Evolutionary conservation across 2,888 invertebrate genomes (phyloP).

Genomic region (Rhaphigaster nebulosa): DNA sequence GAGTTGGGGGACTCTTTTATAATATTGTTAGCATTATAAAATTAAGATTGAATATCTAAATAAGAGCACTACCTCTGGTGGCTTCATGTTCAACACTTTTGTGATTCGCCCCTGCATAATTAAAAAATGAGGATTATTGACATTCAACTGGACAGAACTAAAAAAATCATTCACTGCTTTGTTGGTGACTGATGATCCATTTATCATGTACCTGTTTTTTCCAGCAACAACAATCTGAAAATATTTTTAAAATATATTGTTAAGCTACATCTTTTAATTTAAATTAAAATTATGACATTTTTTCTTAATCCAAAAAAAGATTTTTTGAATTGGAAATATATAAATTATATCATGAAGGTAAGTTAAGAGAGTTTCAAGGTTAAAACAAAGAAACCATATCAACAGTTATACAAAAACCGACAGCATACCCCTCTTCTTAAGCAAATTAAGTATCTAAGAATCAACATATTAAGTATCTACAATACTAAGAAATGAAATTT

Average conservation of each 20-base stretch:
- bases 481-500: no score
- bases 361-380: no score
- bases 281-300: not conserved
- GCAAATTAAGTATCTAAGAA: no score
- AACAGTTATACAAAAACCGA: no score
- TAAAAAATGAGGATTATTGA: constrained; percentile 99
- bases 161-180: constrained; percentile 94
- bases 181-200: constrained; percentile 91
- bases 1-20: no score
- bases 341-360: no score
- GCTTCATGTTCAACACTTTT: constrained; percentile 99
- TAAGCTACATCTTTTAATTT: not conserved
- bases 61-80: constrained; percentile 81
- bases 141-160: constrained; percentile 95
- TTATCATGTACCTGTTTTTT: constrained; percentile 93
- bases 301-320: no score
- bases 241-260: constrained; percentile 28
- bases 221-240: constrained; percentile 84
- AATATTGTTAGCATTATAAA: not conserved
- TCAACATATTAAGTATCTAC: no score
- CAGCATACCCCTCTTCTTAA: no score
- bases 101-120: constrained; percentile 99
- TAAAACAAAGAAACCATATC: no score
- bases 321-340: no score
- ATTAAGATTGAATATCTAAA: not conserved